Base-by-base conservation (phyloP, 1,140 invertebrate genomes). In the Fragariocoptes setiger region DNA sequence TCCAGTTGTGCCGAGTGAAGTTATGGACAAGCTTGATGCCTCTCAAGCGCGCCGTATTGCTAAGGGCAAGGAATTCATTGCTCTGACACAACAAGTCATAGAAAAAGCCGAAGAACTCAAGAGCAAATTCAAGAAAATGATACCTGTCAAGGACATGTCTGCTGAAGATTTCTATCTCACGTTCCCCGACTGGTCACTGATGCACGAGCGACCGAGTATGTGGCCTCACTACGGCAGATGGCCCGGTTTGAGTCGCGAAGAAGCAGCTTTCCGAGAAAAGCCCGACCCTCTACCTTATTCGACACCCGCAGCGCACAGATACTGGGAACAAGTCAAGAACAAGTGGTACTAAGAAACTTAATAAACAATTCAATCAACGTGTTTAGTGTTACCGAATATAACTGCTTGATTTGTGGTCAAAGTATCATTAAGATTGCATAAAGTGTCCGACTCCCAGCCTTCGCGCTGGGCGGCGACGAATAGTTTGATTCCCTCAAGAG, bases 401-500 rank as follows among this genome's bases (percentile, higher is more conserved):
- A 99, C 92, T 8, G 88, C 90, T 47, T 99, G 90, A 17, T 90
- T 97, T 46, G 99, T 95, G 21, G 86, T 97, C 5, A 99, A 56
- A 0, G 90, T 97, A 54, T 99, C 92, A 52, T 99, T 99, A 15
- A 99, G 63, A 58, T 99, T 90, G 58, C 86, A 95, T 0, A 99
- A 62, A 0, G 90, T 99, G 53, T 99, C 90, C 62, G 97, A 97
- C 57, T 99, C 97, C 90, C 90, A 97, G 62, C 97, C 90, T 60
- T 99, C 92, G 37, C 85, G 66, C 62, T 99, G 90, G 2, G 99
- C 90, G 43, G 88, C 88, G 3, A 99, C 90, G 54, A 97, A 99
- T 57, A 99, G 92, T 58, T 97, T 97, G 38, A 99, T 95, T 17
- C 90, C 90, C 70, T 99, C 92, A 37, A 99, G 60, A 39, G 92